Conservation (phyloP, 2,888 invertebrate species). For the Pammene fasciana region DNA sequence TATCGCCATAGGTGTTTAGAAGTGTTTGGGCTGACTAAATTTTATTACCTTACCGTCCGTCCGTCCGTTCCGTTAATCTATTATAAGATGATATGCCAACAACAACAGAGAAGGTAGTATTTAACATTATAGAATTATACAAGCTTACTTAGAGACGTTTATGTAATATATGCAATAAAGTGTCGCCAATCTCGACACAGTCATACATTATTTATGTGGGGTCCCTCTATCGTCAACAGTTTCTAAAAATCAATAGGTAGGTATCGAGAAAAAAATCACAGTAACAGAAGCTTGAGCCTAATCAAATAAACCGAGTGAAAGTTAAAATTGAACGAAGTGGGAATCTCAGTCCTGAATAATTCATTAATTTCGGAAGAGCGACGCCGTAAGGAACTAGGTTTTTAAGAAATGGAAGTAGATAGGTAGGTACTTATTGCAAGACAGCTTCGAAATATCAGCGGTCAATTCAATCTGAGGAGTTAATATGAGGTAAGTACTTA, state of each 20-base stretch:
- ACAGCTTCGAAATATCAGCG: not conserved
- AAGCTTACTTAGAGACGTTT: constrained; percentile 33
- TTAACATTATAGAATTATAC: not conserved
- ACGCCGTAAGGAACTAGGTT: constrained; percentile 45
- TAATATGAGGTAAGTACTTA: too few relatives aligned
- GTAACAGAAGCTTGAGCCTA: constrained; percentile 57
- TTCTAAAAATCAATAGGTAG: constrained; percentile 55
- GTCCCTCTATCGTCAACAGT: constrained; percentile 51
- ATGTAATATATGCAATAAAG: constrained; percentile 51
- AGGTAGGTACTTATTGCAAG: constrained; percentile 19
- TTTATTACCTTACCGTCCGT: too few relatives aligned
- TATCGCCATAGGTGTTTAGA: too few relatives aligned
- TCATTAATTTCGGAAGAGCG: constrained; percentile 58
- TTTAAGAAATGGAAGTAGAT: constrained; percentile 25
- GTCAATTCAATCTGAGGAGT: too few relatives aligned
- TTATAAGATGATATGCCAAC: too few relatives aligned
- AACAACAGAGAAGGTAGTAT: too few relatives aligned
- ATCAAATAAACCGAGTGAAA: constrained; percentile 63
- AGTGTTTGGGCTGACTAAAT: too few relatives aligned
- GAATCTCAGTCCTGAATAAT: constrained; percentile 59
- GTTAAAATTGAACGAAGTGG: constrained; percentile 63
- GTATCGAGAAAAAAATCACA: constrained; percentile 51
- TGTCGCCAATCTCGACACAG: constrained; percentile 48
- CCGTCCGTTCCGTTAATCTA: too few relatives aligned
- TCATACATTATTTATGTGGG: constrained; percentile 60